phyloP scores from a whole-genome alignment of 1,140 invertebrate genomes.

The Drosophila pseudoananassae region DNA sequence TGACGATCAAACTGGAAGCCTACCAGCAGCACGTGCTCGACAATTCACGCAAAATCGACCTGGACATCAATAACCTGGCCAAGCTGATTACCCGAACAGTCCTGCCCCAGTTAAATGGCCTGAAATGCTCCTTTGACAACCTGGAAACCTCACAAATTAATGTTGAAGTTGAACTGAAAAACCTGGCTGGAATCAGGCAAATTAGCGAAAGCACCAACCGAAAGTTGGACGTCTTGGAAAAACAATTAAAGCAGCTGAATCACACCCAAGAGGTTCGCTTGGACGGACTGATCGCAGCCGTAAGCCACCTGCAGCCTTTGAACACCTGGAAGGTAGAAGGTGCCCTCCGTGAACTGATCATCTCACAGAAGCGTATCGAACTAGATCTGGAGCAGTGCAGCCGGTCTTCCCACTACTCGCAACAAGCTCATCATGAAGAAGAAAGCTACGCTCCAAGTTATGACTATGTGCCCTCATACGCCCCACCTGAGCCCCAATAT shows the following conservation, averaged over 20 bases:
- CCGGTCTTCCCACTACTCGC: slow-evolving; percentile 4
- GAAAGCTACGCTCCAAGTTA: slow-evolving; percentile 16
- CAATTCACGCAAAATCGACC: slow-evolving; percentile 47
- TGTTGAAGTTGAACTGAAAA: slow-evolving; percentile 61
- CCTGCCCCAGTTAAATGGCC: slow-evolving; percentile 58
- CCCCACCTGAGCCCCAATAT: neutral
- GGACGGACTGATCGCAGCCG: slow-evolving; percentile 18
- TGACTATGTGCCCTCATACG: neutral
- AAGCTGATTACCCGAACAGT: slow-evolving; percentile 58
- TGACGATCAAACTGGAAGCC: slow-evolving; percentile 55
- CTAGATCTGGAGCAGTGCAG: slow-evolving; percentile 53
- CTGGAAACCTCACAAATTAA: slow-evolving; percentile 68
- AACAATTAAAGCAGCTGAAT: slow-evolving; percentile 46
- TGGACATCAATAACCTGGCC: slow-evolving; percentile 46
- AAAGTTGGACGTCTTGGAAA: slow-evolving; percentile 39
- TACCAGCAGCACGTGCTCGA: slow-evolving; percentile 52
- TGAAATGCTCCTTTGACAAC: slow-evolving; percentile 59
- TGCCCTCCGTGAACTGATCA: slow-evolving; percentile 58
- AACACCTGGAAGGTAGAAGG: slow-evolving; percentile 56
- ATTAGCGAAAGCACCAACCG: slow-evolving; percentile 35
- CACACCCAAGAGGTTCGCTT: slow-evolving; percentile 47
- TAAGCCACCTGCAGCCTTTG: slow-evolving; percentile 48
- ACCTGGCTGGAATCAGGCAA: slow-evolving; percentile 44
- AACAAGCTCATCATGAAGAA: neutral
- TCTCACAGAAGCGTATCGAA: slow-evolving; percentile 68